Percentiles rank a stretch among this genome's conserved stretches.
Conservation (phyloP, 2,888 invertebrate genomes). For the Metellina segmentata region DNA sequence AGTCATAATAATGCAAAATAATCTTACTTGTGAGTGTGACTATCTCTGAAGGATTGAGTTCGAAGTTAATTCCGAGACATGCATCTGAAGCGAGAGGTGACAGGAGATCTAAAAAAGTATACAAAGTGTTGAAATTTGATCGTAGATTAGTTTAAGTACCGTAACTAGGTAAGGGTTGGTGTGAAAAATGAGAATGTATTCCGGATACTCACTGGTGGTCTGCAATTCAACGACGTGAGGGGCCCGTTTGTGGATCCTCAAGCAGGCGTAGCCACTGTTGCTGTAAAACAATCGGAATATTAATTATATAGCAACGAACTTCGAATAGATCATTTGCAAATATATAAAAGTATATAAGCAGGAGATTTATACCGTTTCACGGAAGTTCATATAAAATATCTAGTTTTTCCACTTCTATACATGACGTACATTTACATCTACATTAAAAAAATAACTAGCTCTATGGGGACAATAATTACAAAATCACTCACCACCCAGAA, state of each 20-base stretch:
- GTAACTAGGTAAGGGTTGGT: neutral
- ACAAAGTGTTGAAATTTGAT: neutral
- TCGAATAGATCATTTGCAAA: neutral
- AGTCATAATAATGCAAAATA: neutral
- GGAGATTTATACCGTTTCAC: too few species aligned
- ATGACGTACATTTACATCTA: too few species aligned
- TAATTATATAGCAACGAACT: neutral
- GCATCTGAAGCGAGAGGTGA: conserved; percentile 63
- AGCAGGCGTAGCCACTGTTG: conserved; percentile 78
- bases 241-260: conserved; percentile 77
- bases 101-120: conserved; percentile 29
- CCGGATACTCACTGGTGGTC: conserved; percentile 74
- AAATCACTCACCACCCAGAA: conserved; percentile 76
- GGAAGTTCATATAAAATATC: too few species aligned
- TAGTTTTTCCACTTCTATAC: too few species aligned
- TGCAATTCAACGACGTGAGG: conserved; percentile 78
- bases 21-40: conserved; percentile 73
- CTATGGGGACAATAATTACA: neutral
- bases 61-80: conserved; percentile 64
- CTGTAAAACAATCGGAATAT: conserved; percentile 56
- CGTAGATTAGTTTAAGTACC: neutral
- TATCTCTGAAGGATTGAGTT: conserved; percentile 63
- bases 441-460: neutral
- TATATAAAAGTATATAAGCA: neutral
- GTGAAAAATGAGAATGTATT: neutral